Conservation (phyloP, 2,888 invertebrate species). For the Lutraria lutraria region DNA sequence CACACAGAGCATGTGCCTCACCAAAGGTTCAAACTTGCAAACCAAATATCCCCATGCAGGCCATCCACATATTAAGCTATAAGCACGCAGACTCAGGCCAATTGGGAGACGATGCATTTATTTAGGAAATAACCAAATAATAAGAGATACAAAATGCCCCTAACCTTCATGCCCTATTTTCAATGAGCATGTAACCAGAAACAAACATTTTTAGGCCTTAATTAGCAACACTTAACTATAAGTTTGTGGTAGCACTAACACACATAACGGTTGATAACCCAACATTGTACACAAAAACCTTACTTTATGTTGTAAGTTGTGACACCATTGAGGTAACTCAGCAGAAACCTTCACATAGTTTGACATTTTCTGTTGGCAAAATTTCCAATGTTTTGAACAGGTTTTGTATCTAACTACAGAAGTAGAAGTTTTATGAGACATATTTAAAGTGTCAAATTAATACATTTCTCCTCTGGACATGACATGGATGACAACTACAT, state of each 20-base stretch:
- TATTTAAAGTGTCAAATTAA: slow-evolving; percentile 9
- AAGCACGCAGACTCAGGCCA: too few species aligned
- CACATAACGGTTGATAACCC: background rate
- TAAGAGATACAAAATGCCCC: too few species aligned
- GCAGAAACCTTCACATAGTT: slow-evolving; percentile 3
- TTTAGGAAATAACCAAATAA: too few species aligned
- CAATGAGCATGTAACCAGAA: too few species aligned
- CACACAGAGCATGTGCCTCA: too few species aligned
- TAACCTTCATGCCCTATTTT: too few species aligned
- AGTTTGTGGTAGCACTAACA: background rate
- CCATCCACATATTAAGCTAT: too few species aligned
- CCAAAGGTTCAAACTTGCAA: too few species aligned
- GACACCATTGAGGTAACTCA: background rate
- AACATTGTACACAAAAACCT: background rate
- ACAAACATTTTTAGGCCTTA: too few species aligned
- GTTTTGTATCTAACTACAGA: background rate
- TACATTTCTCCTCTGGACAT: background rate
- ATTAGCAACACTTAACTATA: too few species aligned
- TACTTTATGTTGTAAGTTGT: background rate
- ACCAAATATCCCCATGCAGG: too few species aligned
- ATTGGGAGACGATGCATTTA: too few species aligned
- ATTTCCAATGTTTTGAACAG: background rate
- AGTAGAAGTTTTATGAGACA: background rate
- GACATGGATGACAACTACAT: background rate
- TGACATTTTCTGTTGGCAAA: slow-evolving; percentile 19